Evolutionary conservation across 2,797 vertebrate genomes (phyloP), one percentile per base, ranked within the genome.

Genomic region (Macropus fuliginosus): DNA sequence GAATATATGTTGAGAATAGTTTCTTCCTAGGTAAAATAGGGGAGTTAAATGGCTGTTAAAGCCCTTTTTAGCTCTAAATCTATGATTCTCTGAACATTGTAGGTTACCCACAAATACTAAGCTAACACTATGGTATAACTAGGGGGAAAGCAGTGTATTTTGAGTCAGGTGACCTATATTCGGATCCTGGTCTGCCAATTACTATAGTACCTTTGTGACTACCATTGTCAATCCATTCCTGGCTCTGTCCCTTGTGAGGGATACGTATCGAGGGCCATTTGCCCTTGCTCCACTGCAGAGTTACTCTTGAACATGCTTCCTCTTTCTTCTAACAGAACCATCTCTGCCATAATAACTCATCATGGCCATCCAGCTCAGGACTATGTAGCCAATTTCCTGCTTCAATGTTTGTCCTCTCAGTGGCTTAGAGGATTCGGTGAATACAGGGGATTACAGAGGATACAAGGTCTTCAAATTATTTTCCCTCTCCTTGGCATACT

Each of bases 271-370:
- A 93, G 92, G 95, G 50, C 18, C 54, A 74, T 74, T 50, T 92
- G n/a, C 6, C 18, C 18, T 24, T 81, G 57, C 93, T 66, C 93
- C 54, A 52, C 29, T 93, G 52, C 55, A 74, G 14, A 92, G 66
- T 93, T 87, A 95, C 54, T 93, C 74, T 59, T 54, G 95, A 91
- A 56, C 50, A 92, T 92, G 96, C 27, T 54, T 11, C 95, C 29
- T 50, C 57, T 89, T 46, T 21, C 40, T 29, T 62, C 89, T 94
- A 94, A 18, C n/a, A 74, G n/a, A 74, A 40, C 18, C n/a, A 74
- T 74, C 66, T 74, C n/a, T 21, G n/a, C n/a, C 66, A 24, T 74
- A 40, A 40, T 40, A 94, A 56, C 3, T 27, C 40, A 90, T 21
- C 74, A n/a, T 12, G 66, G 18, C 31, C 8, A 57, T 90, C 13